These are phyloP conservation scores for Leptinotarsa undecemlineata DNA, from an alignment of 1,140 invertebrate species.

Conservation along the genomic window DNA sequence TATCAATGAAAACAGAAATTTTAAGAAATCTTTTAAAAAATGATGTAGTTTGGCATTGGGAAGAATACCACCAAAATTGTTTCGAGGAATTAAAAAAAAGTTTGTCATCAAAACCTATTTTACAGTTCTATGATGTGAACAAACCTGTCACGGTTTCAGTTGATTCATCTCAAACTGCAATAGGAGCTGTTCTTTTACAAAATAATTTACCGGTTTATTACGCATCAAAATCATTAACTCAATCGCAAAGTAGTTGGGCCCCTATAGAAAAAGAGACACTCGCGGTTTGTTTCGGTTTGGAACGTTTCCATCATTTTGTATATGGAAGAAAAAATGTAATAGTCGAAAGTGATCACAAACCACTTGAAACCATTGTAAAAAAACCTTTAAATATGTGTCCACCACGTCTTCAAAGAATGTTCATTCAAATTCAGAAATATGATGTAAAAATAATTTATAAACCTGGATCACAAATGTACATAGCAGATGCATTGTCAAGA, in stretches of 20 bases:
- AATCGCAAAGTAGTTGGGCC: constrained; percentile 50
- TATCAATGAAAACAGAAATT: constrained; percentile 20
- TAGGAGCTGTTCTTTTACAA: constrained; percentile 55
- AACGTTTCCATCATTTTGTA: constrained; percentile 49
- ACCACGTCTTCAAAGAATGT: constrained; percentile 49
- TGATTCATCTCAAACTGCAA: constrained; percentile 58
- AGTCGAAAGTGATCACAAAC: constrained; percentile 54
- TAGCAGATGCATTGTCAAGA: constrained; percentile 56
- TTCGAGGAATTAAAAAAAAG: constrained; percentile 22
- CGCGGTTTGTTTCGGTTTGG: constrained; percentile 42
- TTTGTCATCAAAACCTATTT: constrained; percentile 11
- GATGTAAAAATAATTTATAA: constrained; percentile 54
- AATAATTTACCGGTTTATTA: constrained; percentile 50
- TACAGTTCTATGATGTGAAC: constrained; percentile 44
- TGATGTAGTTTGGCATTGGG: constrained; percentile 13
- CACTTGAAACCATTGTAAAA: constrained; percentile 48
- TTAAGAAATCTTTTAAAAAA: constrained; percentile 24
- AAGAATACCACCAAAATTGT: neutral
- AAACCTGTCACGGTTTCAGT: constrained; percentile 53
- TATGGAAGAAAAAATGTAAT: constrained; percentile 39
- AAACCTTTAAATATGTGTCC: constrained; percentile 49
- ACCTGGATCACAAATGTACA: constrained; percentile 51
- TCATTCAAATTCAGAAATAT: constrained; percentile 53
- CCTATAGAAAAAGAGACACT: constrained; percentile 57
- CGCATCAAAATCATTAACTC: constrained; percentile 48